Evolutionary conservation across 2,888 invertebrate species (phyloP), one percentile per base, ranked within the genome.

Genomic region (Phlogophora meticulosa): DNA sequence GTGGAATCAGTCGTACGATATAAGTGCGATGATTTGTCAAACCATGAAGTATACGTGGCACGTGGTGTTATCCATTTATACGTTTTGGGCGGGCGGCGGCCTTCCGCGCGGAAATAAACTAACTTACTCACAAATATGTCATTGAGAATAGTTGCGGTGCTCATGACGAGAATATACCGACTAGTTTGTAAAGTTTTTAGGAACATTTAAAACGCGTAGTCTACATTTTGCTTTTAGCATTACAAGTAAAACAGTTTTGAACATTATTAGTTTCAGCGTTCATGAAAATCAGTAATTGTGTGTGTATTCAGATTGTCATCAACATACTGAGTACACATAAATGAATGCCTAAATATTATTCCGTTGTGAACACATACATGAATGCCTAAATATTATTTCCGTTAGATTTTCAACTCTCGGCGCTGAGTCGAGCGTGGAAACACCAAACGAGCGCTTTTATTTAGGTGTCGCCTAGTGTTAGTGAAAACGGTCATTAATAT

Each of bases 1-100:
- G 43, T 74, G 53, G 20, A 75, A 72, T 77, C 63, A 63, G 38
- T 63, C 45, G 56, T 32, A 55, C 60, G 52, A 63, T 59, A 60
- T 71, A 77, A 77, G 76, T 70, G 56, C 58, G 51, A 68, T 69
- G 72, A 81, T 83, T 76, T 83, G 63, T 81, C 74, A 81, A 70
- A 52, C 51, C 42, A 58, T 61, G 5, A 56, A 59, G 40, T 62
- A 73, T 78, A 66, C 67, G 34, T 17, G 46, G 38, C 74, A 67
- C 67, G 58, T 62, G 49, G n/a, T 63, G 59, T 60, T 78, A 38
- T 52, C 11, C 43, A 72, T 77, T 78, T 75, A 60, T 72, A 43
- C 49, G 46, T 38, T 66, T 64, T 51, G 22, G 45, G 32, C 45
- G 38, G 28, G 0, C 2, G 28, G 0, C 2, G 15, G 22, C 13